phyloP scores from a whole-genome alignment of 30 jellyfish, hydroid and myxozoan genomes.

The Chironex yamaguchii region DNA sequence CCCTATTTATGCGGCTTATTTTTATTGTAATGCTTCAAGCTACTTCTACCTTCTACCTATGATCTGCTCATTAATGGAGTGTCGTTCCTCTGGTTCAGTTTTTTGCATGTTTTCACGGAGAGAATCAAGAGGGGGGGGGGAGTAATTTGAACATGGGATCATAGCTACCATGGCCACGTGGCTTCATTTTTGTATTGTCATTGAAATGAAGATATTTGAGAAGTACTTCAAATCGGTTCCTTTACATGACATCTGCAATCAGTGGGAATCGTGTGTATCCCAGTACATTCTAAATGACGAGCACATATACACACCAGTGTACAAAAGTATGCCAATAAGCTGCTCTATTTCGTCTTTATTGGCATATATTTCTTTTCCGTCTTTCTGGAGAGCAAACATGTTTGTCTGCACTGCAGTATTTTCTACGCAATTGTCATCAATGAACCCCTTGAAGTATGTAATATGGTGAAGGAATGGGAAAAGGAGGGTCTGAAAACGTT shows the following conservation, averaged over 20 bases:
- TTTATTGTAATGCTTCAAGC: not conserved
- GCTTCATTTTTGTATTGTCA: no score
- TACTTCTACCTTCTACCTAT: slow-evolving; percentile 27
- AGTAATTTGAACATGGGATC: no score
- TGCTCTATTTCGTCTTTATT: not conserved
- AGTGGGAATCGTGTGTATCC: not conserved
- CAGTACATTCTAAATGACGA: not conserved
- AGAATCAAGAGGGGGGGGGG: no score
- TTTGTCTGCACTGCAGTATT: not conserved
- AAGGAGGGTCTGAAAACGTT: no score
- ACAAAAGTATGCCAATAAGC: not conserved
- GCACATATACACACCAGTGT: not conserved
- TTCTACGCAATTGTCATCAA: not conserved
- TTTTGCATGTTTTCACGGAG: no score
- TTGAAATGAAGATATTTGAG: not conserved
- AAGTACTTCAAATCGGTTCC: not conserved
- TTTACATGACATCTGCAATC: not conserved
- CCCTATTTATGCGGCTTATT: slow-evolving; percentile 4
- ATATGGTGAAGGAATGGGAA: no score
- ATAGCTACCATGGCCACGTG: no score
- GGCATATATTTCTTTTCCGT: not conserved
- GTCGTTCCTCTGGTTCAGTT: no score
- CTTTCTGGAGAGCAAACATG: not conserved
- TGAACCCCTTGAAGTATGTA: not conserved
- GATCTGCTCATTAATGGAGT: no score